A percentile compares a stretch with the other conserved stretches of the same genome.
phyloP scores from a whole-genome alignment of 2,797 vertebrate genomes.

The Danio albolineatus region DNA sequence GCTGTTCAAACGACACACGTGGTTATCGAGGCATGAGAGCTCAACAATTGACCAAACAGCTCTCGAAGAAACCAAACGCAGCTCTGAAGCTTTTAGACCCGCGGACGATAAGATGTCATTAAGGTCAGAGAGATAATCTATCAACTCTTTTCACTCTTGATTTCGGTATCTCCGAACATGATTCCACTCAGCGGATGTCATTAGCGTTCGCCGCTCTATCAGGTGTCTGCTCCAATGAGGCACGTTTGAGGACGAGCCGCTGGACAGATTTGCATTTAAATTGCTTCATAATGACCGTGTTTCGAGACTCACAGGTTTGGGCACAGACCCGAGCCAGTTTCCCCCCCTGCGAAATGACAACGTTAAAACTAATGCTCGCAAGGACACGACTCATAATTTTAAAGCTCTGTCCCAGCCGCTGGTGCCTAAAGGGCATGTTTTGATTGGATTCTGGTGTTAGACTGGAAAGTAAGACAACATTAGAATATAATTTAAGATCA shows the following conservation, averaged over 20 bases:
- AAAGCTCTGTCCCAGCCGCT: conserved; percentile 2
- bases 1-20: conserved; percentile 18
- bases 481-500: conserved; percentile 7
- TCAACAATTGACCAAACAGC: neutral
- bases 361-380: conserved; percentile 23
- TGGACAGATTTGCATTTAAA: conserved; percentile 57
- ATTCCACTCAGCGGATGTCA: conserved; percentile 43
- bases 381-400: conserved; percentile 13
- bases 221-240: conserved; percentile 33
- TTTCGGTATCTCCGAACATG: conserved; percentile 21
- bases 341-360: neutral
- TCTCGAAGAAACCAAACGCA: neutral
- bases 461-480: conserved; percentile 24
- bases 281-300: conserved; percentile 42
- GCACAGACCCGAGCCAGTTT: conserved; percentile 10
- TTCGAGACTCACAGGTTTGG: conserved; percentile 43
- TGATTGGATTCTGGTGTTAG: neutral
- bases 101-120: conserved; percentile 15
- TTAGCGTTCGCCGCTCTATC: conserved; percentile 31
- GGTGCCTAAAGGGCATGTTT: conserved; percentile 21
- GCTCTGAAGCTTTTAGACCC: conserved; percentile 30
- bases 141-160: conserved; percentile 33
- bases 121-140: conserved; percentile 38
- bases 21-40: conserved; percentile 27
- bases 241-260: conserved; percentile 10